Percentiles rank a stretch among this genome's conserved stretches.
Evolutionary conservation across 2,797 vertebrate species (phyloP).

Genomic region (Alfaro cultratus): DNA sequence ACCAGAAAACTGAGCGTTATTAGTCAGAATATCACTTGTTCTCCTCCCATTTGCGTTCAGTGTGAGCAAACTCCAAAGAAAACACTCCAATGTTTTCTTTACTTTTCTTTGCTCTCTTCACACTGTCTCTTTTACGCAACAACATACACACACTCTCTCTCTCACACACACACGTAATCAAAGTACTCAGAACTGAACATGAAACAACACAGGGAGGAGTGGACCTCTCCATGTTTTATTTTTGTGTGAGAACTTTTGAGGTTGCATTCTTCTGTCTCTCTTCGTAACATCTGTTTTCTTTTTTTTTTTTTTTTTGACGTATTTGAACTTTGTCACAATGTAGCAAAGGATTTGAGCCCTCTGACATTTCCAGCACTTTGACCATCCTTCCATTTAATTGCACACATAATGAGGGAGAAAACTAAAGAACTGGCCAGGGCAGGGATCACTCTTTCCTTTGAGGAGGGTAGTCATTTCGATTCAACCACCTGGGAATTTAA

Average conservation of each 20-base stretch:
- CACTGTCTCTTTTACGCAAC: constrained; percentile 20
- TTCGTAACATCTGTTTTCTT: background rate
- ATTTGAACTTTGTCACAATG: constrained; percentile 51
- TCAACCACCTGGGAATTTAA: constrained; percentile 42
- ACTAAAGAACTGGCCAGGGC: constrained; percentile 47
- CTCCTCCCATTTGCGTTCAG: constrained; percentile 37
- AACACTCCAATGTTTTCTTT: constrained; percentile 71
- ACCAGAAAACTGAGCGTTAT: constrained; percentile 54
- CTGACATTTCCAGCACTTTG: constrained; percentile 44
- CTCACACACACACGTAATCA: constrained; percentile 26
- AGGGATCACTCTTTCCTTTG: constrained; percentile 59
- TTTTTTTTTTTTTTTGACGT: constrained; percentile 16
- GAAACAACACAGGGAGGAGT: constrained; percentile 41
- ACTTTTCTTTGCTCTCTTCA: constrained; percentile 42
- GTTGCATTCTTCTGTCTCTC: background rate
- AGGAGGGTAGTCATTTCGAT: constrained; percentile 49
- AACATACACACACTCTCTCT: background rate
- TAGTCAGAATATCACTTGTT: constrained; percentile 66
- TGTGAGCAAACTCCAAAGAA: constrained; percentile 68
- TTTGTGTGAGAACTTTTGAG: background rate
- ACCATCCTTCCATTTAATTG: constrained; percentile 65
- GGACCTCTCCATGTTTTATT: constrained; percentile 21
- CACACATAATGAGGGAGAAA: constrained; percentile 51
- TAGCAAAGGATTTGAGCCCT: constrained; percentile 40
- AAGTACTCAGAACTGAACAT: constrained; percentile 45